phyloP scores from a whole-genome alignment of 2,113 vertebrate genomes.

The Gulo gulo region DNA sequence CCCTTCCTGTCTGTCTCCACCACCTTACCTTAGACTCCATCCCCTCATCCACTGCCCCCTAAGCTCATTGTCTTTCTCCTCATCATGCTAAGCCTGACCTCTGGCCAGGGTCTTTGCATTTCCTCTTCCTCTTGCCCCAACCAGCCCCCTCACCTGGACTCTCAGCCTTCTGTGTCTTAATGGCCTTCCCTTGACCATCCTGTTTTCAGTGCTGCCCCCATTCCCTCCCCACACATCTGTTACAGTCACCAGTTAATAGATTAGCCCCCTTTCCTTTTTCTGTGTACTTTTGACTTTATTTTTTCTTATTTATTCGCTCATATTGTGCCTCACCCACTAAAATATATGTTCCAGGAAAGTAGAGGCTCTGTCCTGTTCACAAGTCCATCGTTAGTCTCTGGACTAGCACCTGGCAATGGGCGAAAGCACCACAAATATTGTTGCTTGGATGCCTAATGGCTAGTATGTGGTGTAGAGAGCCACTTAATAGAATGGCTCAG shows the following conservation, averaged over 20 bases:
- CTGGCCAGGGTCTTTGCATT: neutral
- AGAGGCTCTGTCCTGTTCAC: neutral
- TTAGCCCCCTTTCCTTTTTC: neutral
- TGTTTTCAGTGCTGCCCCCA: neutral
- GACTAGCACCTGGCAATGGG: neutral
- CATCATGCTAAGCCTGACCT: neutral
- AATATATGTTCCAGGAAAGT: neutral
- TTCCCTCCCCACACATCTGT: neutral
- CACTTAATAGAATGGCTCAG: neutral
- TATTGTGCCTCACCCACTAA: neutral
- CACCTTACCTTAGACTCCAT: accelerated
- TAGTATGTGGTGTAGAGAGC: neutral
- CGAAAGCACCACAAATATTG: neutral
- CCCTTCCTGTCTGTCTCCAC: no score
- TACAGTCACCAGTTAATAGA: neutral
- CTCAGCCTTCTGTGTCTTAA: neutral
- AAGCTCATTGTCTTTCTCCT: neutral
- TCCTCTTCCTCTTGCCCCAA: neutral
- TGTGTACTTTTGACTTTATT: neutral
- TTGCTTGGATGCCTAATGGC: no score
- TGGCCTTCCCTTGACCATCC: neutral
- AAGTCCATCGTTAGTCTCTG: neutral
- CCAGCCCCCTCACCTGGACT: accelerated
- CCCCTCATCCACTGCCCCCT: accelerated
- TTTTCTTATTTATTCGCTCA: neutral